phyloP scores from a whole-genome alignment of 2,113 vertebrate species.

The Phyllostomus hastatus region DNA sequence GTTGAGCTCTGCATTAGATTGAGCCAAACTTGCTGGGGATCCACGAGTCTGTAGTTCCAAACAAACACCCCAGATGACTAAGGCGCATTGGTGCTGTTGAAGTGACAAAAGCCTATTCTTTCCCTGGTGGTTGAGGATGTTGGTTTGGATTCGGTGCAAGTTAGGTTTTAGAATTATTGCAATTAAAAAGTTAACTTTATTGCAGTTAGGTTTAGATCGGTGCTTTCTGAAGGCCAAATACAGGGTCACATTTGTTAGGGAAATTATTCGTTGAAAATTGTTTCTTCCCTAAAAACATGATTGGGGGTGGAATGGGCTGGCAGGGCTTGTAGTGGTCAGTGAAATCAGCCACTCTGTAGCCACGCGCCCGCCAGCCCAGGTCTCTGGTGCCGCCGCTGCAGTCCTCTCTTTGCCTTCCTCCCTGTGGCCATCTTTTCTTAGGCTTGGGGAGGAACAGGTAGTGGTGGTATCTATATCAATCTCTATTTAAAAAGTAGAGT shows the following conservation, averaged over 20 bases:
- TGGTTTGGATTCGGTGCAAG: neutral
- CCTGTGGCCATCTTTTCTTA: neutral
- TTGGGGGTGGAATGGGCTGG: neutral
- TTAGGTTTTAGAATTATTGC: neutral
- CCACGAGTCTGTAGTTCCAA: neutral
- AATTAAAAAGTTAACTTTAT: neutral
- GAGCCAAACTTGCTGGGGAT: neutral
- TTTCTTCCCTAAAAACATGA: neutral
- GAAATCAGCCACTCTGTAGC: neutral
- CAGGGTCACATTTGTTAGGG: neutral
- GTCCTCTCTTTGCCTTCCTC: neutral
- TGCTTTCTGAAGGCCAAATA: neutral
- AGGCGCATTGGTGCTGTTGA: neutral
- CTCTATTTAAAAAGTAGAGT: neutral
- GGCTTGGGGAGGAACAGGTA: neutral
- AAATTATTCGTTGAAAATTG: neutral
- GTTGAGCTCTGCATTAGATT: neutral
- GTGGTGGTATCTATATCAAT: neutral
- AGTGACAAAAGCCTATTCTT: neutral
- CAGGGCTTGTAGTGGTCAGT: neutral
- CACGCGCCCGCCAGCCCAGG: accelerated
- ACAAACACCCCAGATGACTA: neutral
- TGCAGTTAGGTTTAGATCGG: neutral
- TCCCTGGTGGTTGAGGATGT: neutral
- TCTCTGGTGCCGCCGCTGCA: neutral